phyloP scores from a whole-genome alignment of 2,113 vertebrate species.

The Sinocyclocheilus anshuiensis region DNA sequence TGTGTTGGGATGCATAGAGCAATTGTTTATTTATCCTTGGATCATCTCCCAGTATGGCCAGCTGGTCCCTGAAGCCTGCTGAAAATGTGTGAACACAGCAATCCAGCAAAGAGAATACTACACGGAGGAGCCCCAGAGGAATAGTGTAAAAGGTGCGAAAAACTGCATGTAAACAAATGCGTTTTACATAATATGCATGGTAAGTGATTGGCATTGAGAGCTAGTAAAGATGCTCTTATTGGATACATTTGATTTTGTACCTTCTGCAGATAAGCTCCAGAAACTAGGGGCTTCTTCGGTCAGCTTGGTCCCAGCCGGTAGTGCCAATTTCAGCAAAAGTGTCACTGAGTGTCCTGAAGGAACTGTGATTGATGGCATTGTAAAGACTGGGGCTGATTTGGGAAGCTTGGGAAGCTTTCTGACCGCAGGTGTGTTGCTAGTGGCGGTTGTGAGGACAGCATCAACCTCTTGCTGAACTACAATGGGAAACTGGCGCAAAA shows the following conservation, averaged over 20 bases:
- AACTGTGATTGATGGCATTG: slow-evolving; percentile 75
- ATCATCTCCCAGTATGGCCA: slow-evolving; percentile 43
- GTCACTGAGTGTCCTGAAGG: slow-evolving; percentile 80
- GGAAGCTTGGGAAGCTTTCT: slow-evolving; percentile 81
- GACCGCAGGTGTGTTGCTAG: slow-evolving; percentile 35
- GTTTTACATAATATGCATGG: background rate
- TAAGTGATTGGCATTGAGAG: background rate
- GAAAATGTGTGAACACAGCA: slow-evolving; percentile 56
- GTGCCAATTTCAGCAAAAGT: slow-evolving; percentile 77
- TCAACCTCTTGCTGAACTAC: slow-evolving; percentile 54
- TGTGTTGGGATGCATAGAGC: slow-evolving; percentile 35
- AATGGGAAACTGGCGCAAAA: slow-evolving; percentile 67
- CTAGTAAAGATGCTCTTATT: background rate
- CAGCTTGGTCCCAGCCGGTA: slow-evolving; percentile 84
- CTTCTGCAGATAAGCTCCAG: slow-evolving; percentile 91
- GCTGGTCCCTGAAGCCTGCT: slow-evolving; percentile 52
- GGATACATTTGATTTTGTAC: slow-evolving; percentile 64
- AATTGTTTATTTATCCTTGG: slow-evolving; percentile 56
- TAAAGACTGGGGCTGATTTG: slow-evolving; percentile 81
- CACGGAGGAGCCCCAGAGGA: background rate
- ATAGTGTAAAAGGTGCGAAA: background rate
- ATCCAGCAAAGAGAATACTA: slow-evolving; percentile 36
- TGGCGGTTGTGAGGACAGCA: slow-evolving; percentile 57
- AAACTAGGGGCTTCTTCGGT: slow-evolving; percentile 85
- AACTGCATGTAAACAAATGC: background rate